These are phyloP conservation scores for Encarsia formosa DNA, from an alignment of 2,888 invertebrate species.

Conservation along the genomic window DNA sequence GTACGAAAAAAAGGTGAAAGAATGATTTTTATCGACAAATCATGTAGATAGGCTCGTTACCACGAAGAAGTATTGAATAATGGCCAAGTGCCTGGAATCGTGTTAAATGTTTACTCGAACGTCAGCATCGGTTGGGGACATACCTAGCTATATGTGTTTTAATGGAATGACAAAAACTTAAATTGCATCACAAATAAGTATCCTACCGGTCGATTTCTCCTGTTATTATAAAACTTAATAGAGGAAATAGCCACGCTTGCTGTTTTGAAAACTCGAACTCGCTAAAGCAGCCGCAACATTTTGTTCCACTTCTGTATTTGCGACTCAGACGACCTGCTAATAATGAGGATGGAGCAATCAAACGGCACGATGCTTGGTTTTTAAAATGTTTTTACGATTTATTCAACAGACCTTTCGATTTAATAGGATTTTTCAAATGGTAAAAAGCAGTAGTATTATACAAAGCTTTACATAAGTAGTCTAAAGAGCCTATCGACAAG, in stretches of 20 bases:
- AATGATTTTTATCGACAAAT: slow-evolving; percentile 15
- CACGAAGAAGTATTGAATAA: slow-evolving; percentile 13
- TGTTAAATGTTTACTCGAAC: neutral
- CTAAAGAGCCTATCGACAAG: too few species aligned
- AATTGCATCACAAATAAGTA: slow-evolving; percentile 18
- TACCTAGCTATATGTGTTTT: slow-evolving; percentile 10
- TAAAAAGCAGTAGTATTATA: too few species aligned
- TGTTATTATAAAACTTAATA: slow-evolving; percentile 22
- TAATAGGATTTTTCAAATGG: too few species aligned
- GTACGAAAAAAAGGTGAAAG: too few species aligned
- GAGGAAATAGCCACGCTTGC: too few species aligned
- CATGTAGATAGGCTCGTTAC: slow-evolving; percentile 20
- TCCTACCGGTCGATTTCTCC: slow-evolving; percentile 22
- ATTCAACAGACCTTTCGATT: too few species aligned
- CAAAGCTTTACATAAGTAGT: too few species aligned
- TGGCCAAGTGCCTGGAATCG: neutral
- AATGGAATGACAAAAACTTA: slow-evolving; percentile 22
- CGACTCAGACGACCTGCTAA: too few species aligned
- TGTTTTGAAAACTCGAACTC: slow-evolving; percentile 15
- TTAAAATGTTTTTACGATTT: too few species aligned
- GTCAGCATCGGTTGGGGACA: neutral
- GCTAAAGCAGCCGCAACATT: too few species aligned
- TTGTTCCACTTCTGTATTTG: neutral
- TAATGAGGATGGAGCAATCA: slow-evolving; percentile 5
- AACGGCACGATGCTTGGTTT: too few species aligned